phyloP scores from a whole-genome alignment of 2,113 vertebrate genomes.

The Podarcis raffonei region DNA sequence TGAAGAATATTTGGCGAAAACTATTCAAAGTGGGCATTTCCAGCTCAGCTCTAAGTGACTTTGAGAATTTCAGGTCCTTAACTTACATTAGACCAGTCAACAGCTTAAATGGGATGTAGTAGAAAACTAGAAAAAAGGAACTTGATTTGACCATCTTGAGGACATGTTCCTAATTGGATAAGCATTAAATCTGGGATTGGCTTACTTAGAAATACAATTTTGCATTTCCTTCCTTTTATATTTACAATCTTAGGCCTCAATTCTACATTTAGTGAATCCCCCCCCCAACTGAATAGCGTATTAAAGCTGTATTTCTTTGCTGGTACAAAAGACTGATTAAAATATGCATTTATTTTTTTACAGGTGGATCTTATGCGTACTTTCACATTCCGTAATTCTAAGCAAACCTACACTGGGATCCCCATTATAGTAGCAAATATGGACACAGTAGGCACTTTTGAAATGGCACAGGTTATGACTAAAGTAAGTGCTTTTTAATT shows the following conservation, averaged over 20 bases:
- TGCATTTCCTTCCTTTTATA: background rate
- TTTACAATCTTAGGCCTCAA: background rate
- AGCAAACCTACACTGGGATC: constrained; percentile 94
- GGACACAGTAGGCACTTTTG: constrained; percentile 98
- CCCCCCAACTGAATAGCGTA: background rate
- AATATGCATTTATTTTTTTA: accelerated
- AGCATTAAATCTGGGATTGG: background rate
- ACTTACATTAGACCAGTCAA: too few relatives aligned
- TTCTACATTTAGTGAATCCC: background rate
- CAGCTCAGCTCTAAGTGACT: too few relatives aligned
- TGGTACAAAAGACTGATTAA: background rate
- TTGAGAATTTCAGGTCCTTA: background rate
- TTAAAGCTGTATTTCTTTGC: background rate
- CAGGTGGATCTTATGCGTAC: constrained; percentile 93
- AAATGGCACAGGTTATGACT: constrained; percentile 93
- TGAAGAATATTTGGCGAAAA: too few relatives aligned
- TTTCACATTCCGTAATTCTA: constrained; percentile 97
- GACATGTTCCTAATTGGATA: background rate
- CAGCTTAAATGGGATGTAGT: background rate
- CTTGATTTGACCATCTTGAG: background rate
- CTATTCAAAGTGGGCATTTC: too few relatives aligned
- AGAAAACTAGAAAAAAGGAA: background rate
- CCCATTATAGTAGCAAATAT: constrained; percentile 98
- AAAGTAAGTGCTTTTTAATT: constrained; percentile 79
- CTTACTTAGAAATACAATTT: background rate